phyloP scores from a whole-genome alignment of 2,888 invertebrate genomes.

The Drosophila kanekoi region DNA sequence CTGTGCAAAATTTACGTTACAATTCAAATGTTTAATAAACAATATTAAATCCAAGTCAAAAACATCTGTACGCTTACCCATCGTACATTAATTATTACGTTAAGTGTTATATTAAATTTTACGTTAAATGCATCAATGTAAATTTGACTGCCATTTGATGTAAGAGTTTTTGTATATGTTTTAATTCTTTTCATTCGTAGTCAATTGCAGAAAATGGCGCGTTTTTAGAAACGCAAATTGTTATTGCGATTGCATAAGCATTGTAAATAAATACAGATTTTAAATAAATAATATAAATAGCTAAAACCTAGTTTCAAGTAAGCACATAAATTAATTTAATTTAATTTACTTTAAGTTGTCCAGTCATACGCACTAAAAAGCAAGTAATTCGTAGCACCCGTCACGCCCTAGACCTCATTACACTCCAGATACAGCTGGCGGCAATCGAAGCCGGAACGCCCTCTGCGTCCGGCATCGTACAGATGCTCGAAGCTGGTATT shows the following conservation, averaged over 20 bases:
- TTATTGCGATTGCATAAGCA: slow-evolving; percentile 20
- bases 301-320: slow-evolving; percentile 64
- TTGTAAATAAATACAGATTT: slow-evolving; percentile 70
- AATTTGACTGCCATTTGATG: slow-evolving; percentile 12
- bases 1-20: neutral
- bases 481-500: slow-evolving; percentile 91
- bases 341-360: slow-evolving; percentile 71
- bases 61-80: too few species aligned
- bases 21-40: neutral
- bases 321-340: slow-evolving; percentile 79
- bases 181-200: slow-evolving; percentile 29
- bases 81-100: too few species aligned
- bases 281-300: slow-evolving; percentile 80
- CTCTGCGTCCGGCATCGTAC: slow-evolving; percentile 94
- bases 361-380: slow-evolving; percentile 58
- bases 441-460: slow-evolving; percentile 94
- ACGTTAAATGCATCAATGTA: neutral
- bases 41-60: too few species aligned
- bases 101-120: too few species aligned
- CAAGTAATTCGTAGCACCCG: slow-evolving; percentile 13
- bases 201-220: slow-evolving; percentile 41
- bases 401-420: slow-evolving; percentile 90
- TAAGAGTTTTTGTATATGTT: slow-evolving; percentile 11
- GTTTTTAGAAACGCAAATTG: slow-evolving; percentile 27
- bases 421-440: slow-evolving; percentile 93